These are phyloP conservation scores for Ptychoptera albimana DNA, from an alignment of 2,888 invertebrate species.

Conservation along the genomic window DNA sequence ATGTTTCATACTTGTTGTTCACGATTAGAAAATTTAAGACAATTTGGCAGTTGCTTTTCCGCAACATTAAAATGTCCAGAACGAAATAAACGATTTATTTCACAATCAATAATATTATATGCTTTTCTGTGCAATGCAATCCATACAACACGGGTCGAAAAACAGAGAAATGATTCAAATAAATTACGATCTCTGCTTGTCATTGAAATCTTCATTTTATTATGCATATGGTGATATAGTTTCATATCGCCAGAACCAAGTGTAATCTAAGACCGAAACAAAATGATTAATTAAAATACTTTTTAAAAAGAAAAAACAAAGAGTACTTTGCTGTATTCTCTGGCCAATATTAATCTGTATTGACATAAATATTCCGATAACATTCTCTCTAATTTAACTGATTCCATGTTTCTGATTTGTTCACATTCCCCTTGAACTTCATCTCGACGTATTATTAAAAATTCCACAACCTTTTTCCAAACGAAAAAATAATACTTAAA, in stretches of 20 bases:
- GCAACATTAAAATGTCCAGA: constrained; percentile 23
- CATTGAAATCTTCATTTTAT: constrained; percentile 19
- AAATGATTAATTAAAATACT: background rate
- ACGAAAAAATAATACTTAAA: background rate
- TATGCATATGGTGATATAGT: constrained; percentile 20
- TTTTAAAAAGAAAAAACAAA: background rate
- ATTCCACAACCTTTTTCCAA: constrained; percentile 17
- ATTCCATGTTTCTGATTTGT: constrained; percentile 10
- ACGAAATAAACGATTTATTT: constrained; percentile 26
- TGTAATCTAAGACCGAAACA: constrained; percentile 2
- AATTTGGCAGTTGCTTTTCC: constrained; percentile 11
- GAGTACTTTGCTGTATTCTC: constrained; percentile 22
- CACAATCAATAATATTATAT: constrained; percentile 21
- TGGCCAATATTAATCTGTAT: constrained; percentile 23
- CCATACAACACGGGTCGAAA: constrained; percentile 23
- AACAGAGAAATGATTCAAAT: constrained; percentile 23
- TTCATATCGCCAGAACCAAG: constrained; percentile 12
- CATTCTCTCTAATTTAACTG: constrained; percentile 19
- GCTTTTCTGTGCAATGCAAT: constrained; percentile 23
- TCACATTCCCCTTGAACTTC: constrained; percentile 17
- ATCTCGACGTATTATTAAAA: constrained; percentile 23
- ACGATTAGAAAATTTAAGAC: constrained; percentile 14
- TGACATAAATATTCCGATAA: constrained; percentile 22
- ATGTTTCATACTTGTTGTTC: constrained; percentile 16
- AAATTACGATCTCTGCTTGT: constrained; percentile 19